Base-by-base conservation (phyloP, 2,113 vertebrate genomes). In the Scolopax mira region DNA sequence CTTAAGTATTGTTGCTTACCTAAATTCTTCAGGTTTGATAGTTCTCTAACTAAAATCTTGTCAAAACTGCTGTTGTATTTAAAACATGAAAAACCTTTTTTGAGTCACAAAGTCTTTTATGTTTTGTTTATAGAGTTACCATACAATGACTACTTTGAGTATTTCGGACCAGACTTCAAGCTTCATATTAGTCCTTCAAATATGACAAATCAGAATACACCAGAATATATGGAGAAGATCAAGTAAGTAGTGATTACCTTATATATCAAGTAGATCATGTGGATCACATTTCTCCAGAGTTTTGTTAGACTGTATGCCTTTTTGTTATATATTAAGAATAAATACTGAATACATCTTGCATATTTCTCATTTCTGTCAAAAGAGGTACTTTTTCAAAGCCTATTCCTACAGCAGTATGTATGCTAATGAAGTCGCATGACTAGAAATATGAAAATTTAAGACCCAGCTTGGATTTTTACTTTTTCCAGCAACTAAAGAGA, bases 121-220 rank as follows among this genome's bases (percentile, higher is more conserved):
- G 60, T 35, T 95, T 83, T 93, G 84, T 96, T 94, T 86, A 64
- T 54, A 98, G 98, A 98, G 85, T 96, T 98, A 92, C 98, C 98
- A 44, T 98, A 98, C 93, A 98, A 98, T 93, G 98, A 98, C 95
- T 98, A 98, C 89, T 98, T 98, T 78, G 98, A 98, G 71, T 98
- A 98, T 98, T 98, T 98, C 31, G 98, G 98, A 96, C 98, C 98
- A 58, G 98, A 98, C 92, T 98, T 98, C 96, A 98, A 98, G 72
- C 96, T 98, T 75, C 98, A 98, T 90, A 98, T 98, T 96, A 98
- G 98, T 96, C 98, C 98, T 95, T 98, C 98, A 15, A 98, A 98
- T 93, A 98, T 98, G 98, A 98, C 98, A 90, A 98, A 98, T 86
- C 98, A 98, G 95, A 98, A 98, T 88, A 98, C 98, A 83, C 98